Conservation (phyloP, 2,113 vertebrate genomes). For the Clupea harengus region DNA sequence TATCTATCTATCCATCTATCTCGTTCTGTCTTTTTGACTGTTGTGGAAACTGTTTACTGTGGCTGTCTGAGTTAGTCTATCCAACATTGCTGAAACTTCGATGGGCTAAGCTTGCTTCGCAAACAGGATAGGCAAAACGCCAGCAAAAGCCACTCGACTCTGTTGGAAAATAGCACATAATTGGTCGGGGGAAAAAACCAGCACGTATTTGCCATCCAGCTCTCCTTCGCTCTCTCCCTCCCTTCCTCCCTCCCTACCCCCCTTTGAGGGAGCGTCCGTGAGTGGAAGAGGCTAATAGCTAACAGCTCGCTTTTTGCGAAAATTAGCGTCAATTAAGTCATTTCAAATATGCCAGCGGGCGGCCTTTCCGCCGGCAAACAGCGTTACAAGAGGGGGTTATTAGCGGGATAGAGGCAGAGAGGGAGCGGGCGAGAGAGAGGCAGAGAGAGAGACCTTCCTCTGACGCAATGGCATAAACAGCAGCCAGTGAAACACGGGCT, state of each 20-base stretch:
- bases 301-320: conserved; percentile 11
- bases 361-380: background rate
- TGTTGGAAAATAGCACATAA: conserved; percentile 14
- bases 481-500: background rate
- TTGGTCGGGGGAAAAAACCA: background rate
- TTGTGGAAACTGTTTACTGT: background rate
- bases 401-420: background rate
- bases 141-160: conserved; percentile 5
- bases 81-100: background rate
- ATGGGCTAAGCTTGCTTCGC: background rate
- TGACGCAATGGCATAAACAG: conserved; percentile 4
- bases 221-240: background rate
- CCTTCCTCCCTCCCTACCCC: background rate
- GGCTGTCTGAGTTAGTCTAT: background rate
- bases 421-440: background rate
- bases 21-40: background rate
- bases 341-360: conserved; percentile 14
- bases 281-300: conserved; percentile 11
- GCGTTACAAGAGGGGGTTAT: conserved; percentile 1
- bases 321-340: conserved; percentile 14
- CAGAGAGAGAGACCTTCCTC: background rate
- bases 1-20: background rate
- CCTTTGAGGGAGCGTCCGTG: background rate
- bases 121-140: background rate
- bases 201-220: background rate